Evolutionary conservation across 2,888 invertebrate species (phyloP).

Genomic region (Adela reaumurella): DNA sequence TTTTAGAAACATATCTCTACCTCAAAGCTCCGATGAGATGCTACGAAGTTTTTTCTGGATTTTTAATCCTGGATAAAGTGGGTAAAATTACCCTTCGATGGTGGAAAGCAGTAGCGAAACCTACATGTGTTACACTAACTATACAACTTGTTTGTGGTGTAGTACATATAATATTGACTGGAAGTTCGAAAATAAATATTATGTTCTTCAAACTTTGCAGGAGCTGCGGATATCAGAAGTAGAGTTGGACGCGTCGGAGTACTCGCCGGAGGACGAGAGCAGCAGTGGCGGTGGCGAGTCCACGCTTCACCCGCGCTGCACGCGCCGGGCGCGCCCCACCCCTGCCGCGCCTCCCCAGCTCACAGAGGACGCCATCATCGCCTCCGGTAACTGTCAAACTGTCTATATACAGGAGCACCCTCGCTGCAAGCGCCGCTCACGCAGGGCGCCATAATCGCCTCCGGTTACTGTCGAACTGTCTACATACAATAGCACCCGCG

Average conservation of each 20-base stretch:
- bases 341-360: conserved; percentile 20
- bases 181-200: too few relatives aligned
- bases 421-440: not conserved
- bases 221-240: conserved; percentile 36
- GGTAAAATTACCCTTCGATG: too few relatives aligned
- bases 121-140: too few relatives aligned
- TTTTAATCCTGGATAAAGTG: too few relatives aligned
- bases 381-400: conserved; percentile 21
- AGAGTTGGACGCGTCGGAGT: conserved; percentile 45
- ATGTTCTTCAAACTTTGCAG: too few relatives aligned
- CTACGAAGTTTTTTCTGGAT: too few relatives aligned
- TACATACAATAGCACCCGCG: too few relatives aligned
- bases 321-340: conserved; percentile 7
- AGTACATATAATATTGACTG: too few relatives aligned
- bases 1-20: too few relatives aligned
- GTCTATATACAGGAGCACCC: not conserved
- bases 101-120: too few relatives aligned
- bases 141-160: too few relatives aligned
- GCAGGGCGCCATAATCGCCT: not conserved
- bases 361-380: conserved; percentile 30
- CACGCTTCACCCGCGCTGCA: conserved; percentile 14
- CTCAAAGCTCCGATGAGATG: too few relatives aligned
- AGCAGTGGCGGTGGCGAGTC: conserved; percentile 54
- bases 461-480: conserved; percentile 2
- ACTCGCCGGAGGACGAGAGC: conserved; percentile 55